These are phyloP conservation scores for Cottoperca gobio DNA, from an alignment of 2,797 vertebrate genomes.

Conservation along the genomic window DNA sequence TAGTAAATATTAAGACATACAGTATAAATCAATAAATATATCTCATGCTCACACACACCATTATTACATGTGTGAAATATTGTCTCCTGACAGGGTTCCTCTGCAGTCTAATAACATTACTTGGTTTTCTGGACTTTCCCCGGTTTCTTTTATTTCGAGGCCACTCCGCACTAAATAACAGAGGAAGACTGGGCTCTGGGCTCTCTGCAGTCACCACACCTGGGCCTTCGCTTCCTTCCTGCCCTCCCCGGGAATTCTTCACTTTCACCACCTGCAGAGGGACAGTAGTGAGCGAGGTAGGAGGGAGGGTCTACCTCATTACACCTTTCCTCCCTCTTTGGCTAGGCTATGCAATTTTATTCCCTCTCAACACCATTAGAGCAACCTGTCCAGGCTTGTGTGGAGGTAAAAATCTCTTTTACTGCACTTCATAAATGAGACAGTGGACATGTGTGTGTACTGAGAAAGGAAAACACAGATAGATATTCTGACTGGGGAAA, in stretches of 20 bases:
- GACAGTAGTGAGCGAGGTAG: conserved; percentile 39
- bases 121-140: conserved; percentile 66
- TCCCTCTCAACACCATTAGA: conserved; percentile 47
- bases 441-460: conserved; percentile 15
- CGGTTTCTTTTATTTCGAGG: conserved; percentile 54
- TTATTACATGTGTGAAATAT: conserved; percentile 62
- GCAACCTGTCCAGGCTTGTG: conserved; percentile 65
- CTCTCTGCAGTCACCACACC: conserved; percentile 70
- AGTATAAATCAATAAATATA: too few species aligned
- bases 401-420: conserved; percentile 38
- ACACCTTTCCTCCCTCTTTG: conserved; percentile 48
- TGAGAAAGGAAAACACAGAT: background rate
- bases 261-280: conserved; percentile 81
- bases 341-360: conserved; percentile 62
- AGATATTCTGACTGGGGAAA: conserved; percentile 6
- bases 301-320: conserved; percentile 41
- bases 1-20: conserved; percentile 10
- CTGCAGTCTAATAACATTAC: conserved; percentile 50
- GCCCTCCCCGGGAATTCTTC: conserved; percentile 83
- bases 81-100: conserved; percentile 50
- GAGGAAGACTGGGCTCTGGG: conserved; percentile 51
- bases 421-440: conserved; percentile 34
- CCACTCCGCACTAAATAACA: conserved; percentile 73
- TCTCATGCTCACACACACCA: conserved; percentile 27
- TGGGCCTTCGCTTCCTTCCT: conserved; percentile 78